Evolutionary conservation across 2,797 vertebrate species (phyloP).

Genomic region (Xenopus petersii): DNA sequence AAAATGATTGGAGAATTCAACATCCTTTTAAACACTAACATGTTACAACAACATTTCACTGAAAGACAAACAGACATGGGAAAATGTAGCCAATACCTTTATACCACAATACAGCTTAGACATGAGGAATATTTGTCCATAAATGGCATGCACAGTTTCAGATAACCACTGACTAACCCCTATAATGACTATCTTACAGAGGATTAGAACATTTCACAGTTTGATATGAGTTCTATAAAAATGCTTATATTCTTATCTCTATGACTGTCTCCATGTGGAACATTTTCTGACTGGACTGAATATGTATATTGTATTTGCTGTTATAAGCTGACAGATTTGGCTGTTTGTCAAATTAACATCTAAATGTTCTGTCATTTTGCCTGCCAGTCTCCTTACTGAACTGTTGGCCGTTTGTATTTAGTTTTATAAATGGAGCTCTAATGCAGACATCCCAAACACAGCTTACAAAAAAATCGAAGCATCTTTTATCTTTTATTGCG

Average conservation of each 20-base stretch:
- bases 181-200: constrained; percentile 47
- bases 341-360: constrained; percentile 52
- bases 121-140: not conserved
- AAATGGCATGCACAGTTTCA: constrained; percentile 38
- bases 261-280: constrained; percentile 48
- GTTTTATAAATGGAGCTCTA: constrained; percentile 50
- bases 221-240: constrained; percentile 29
- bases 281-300: constrained; percentile 50
- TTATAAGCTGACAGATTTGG: constrained; percentile 53
- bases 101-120: too few relatives aligned
- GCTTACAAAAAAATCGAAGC: constrained; percentile 55
- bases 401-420: constrained; percentile 40
- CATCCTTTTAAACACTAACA: too few relatives aligned
- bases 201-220: constrained; percentile 43
- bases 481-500: constrained; percentile 54
- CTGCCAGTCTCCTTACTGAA: constrained; percentile 53
- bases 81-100: too few relatives aligned
- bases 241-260: constrained; percentile 50
- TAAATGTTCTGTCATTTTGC: constrained; percentile 52
- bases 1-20: too few relatives aligned
- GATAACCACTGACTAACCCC: constrained; percentile 51
- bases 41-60: too few relatives aligned
- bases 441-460: constrained; percentile 51
- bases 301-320: constrained; percentile 43
- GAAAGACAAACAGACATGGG: too few relatives aligned